Evolutionary conservation across 2,888 invertebrate genomes (phyloP).

Genomic region (Dascillus cervinus): DNA sequence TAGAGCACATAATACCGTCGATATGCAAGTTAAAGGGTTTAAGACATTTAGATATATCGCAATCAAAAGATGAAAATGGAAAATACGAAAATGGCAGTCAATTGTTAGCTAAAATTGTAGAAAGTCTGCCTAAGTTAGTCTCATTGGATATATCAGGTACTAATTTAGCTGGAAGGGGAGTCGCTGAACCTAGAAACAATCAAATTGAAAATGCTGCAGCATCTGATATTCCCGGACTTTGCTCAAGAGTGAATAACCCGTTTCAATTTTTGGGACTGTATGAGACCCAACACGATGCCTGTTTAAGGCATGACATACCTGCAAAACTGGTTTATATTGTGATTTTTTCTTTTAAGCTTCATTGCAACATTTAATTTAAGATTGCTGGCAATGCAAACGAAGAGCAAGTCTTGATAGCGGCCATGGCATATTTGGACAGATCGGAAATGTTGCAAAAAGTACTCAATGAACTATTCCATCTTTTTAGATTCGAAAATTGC

Average conservation of each 20-base stretch:
- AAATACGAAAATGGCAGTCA: conserved; percentile 69
- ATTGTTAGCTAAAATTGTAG: conserved; percentile 62
- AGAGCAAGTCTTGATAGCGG: conserved; percentile 81
- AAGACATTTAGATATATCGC: conserved; percentile 79
- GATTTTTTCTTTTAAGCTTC: neutral
- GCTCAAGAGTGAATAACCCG: conserved; percentile 64
- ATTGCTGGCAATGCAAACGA: conserved; percentile 89
- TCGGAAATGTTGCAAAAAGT: conserved; percentile 76
- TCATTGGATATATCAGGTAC: conserved; percentile 94
- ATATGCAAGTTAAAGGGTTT: conserved; percentile 51
- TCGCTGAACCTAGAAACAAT: conserved; percentile 48
- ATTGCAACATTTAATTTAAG: conserved; percentile 42
- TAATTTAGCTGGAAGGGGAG: conserved; percentile 83
- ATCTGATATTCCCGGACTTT: conserved; percentile 85
- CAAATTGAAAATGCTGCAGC: conserved; percentile 40
- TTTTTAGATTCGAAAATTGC: conserved; percentile 78
- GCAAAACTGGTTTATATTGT: conserved; percentile 65
- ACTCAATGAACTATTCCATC: conserved; percentile 83
- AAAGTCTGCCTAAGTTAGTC: conserved; percentile 63
- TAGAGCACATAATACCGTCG: conserved; percentile 54
- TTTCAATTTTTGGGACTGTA: conserved; percentile 89
- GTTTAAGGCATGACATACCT: conserved; percentile 84
- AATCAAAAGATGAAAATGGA: conserved; percentile 59
- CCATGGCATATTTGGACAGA: conserved; percentile 74
- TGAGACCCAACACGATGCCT: conserved; percentile 83